phyloP scores from a whole-genome alignment of 2,888 invertebrate genomes.

The Diadegma fenestrale region DNA sequence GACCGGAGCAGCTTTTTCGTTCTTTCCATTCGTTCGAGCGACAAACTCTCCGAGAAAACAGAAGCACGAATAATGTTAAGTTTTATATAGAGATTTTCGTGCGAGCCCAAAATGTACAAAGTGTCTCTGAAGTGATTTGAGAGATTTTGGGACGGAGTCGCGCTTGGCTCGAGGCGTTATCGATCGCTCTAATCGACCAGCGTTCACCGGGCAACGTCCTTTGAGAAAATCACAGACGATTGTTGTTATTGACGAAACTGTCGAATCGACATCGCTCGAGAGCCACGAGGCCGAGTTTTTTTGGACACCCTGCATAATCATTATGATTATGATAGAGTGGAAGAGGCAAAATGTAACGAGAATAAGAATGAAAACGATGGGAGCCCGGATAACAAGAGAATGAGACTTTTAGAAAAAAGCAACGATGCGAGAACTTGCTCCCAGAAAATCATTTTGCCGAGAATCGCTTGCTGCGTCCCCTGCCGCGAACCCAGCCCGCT shows the following conservation, averaged over 20 bases:
- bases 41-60: slow-evolving; percentile 11
- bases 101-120: slow-evolving; percentile 9
- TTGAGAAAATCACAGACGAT: too few relatives aligned
- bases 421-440: slow-evolving; percentile 59
- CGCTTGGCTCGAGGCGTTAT: too few relatives aligned
- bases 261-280: not conserved
- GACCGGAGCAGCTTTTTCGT: slow-evolving; percentile 24
- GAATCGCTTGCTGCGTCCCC: slow-evolving; percentile 35
- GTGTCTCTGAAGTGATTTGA: not conserved
- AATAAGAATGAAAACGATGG: slow-evolving; percentile 39
- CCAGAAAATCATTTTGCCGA: slow-evolving; percentile 60
- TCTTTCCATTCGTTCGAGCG: slow-evolving; percentile 20
- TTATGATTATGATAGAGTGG: not conserved
- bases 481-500: not conserved
- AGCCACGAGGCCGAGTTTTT: not conserved
- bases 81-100: not conserved
- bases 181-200: too few relatives aligned
- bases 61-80: slow-evolving; percentile 9
- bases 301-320: not conserved
- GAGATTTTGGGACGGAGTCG: too few relatives aligned
- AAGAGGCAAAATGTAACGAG: slow-evolving; percentile 30
- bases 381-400: not conserved
- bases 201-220: too few relatives aligned
- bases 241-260: too few relatives aligned
- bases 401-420: slow-evolving; percentile 17